Evolutionary conservation across 2,888 invertebrate genomes (phyloP).

Genomic region (Pammene fasciana): DNA sequence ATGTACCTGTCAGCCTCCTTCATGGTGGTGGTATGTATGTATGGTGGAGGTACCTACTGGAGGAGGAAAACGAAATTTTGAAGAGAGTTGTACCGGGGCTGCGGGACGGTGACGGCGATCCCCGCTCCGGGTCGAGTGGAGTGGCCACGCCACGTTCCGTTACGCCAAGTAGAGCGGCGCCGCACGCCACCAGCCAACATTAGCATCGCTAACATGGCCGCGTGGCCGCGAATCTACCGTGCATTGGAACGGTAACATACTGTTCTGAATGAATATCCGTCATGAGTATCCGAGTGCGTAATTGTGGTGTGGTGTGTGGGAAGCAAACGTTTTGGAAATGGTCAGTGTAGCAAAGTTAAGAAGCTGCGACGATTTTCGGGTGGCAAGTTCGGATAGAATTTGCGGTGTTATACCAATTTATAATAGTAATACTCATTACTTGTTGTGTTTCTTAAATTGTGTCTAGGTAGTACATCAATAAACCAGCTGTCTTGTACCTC

Average conservation of each 20-base stretch:
- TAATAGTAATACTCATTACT: too few relatives aligned
- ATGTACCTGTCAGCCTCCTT: too few relatives aligned
- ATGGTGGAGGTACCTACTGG: too few relatives aligned
- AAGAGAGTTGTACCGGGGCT: neutral
- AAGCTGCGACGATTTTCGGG: neutral
- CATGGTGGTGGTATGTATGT: too few relatives aligned
- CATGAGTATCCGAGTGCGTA: slow-evolving; percentile 1
- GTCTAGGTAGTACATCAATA: too few relatives aligned
- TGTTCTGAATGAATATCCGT: slow-evolving; percentile 24
- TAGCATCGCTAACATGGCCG: slow-evolving; percentile 56
- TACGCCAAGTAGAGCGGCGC: slow-evolving; percentile 70
- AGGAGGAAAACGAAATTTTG: too few relatives aligned
- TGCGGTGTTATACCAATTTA: too few relatives aligned
- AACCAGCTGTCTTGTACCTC: too few relatives aligned
- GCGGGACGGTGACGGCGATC: neutral
- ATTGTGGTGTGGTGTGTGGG: slow-evolving; percentile 5
- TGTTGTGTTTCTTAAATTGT: too few relatives aligned
- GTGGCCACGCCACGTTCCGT: slow-evolving; percentile 64
- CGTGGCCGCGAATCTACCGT: slow-evolving; percentile 44
- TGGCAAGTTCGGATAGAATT: too few relatives aligned
- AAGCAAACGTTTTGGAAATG: slow-evolving; percentile 1
- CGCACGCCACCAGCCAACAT: slow-evolving; percentile 60
- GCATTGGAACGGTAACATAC: slow-evolving; percentile 23
- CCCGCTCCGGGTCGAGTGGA: neutral
- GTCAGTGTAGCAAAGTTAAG: neutral